Evolutionary conservation across 2,797 vertebrate genomes (phyloP).

Genomic region (Acrossocheilus wenchowensis): DNA sequence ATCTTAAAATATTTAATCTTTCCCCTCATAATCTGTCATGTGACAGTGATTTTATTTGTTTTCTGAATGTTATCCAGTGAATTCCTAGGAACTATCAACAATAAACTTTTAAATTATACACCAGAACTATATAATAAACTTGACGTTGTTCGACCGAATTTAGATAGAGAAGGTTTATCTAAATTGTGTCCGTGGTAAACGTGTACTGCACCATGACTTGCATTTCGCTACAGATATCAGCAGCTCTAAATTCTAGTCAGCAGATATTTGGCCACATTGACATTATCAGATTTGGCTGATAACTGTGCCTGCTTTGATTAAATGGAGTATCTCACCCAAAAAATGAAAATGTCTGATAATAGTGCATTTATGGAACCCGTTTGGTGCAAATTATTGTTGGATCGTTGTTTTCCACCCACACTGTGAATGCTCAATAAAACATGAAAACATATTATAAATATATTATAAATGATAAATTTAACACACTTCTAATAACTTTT

Average conservation of each 20-base stretch:
- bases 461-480: too few relatives aligned
- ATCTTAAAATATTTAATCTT: background rate
- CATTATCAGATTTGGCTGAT: background rate
- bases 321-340: background rate
- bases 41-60: background rate
- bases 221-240: background rate
- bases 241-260: background rate
- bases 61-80: background rate
- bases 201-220: background rate
- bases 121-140: background rate
- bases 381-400: background rate
- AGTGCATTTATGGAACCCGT: background rate
- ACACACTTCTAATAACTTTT: too few relatives aligned
- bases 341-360: too few relatives aligned
- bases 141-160: background rate
- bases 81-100: background rate
- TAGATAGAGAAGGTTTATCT: background rate
- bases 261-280: background rate
- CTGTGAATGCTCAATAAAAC: background rate
- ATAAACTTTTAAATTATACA: background rate
- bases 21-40: background rate
- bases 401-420: background rate
- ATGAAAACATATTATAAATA: background rate
- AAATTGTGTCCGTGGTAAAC: background rate
- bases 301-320: background rate